A percentile compares a stretch with the other conserved stretches of the same genome.
phyloP scores from a whole-genome alignment of 2,113 vertebrate genomes.

The Muntiacus reevesi region DNA sequence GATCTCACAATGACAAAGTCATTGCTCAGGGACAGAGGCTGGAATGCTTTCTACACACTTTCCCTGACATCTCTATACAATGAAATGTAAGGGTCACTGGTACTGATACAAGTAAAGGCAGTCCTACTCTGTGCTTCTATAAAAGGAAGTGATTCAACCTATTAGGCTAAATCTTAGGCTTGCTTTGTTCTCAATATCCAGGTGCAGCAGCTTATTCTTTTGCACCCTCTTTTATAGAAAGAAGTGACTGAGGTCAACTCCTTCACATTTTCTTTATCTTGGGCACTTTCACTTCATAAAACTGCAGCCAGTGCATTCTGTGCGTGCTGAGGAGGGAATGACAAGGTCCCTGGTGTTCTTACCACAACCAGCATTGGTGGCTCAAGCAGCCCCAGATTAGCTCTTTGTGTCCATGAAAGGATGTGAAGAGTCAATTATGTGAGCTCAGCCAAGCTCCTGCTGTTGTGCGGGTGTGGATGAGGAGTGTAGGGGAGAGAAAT shows the following conservation, averaged over 20 bases:
- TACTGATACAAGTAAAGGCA: slow-evolving; percentile 89
- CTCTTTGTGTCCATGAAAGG: slow-evolving; percentile 96
- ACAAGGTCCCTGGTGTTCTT: slow-evolving; percentile 84
- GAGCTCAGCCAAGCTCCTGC: slow-evolving; percentile 97
- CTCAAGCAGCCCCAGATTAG: slow-evolving; percentile 96
- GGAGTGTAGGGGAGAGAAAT: slow-evolving; percentile 78
- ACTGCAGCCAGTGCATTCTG: slow-evolving; percentile 96
- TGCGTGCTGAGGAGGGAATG: slow-evolving; percentile 86
- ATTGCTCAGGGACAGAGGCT: slow-evolving; percentile 77
- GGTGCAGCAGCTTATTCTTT: slow-evolving; percentile 87
- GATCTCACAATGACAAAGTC: slow-evolving; percentile 83
- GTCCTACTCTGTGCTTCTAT: slow-evolving; percentile 85
- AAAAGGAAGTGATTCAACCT: slow-evolving; percentile 88
- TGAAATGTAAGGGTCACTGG: slow-evolving; percentile 91
- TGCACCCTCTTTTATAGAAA: slow-evolving; percentile 15
- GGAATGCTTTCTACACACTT: slow-evolving; percentile 88
- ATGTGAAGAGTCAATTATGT: slow-evolving; percentile 99
- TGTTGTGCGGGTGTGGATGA: slow-evolving; percentile 74
- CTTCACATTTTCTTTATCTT: slow-evolving; percentile 91
- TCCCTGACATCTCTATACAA: slow-evolving; percentile 89
- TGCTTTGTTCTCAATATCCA: slow-evolving; percentile 92
- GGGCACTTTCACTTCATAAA: slow-evolving; percentile 97
- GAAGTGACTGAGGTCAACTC: slow-evolving; percentile 90
- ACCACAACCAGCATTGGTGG: slow-evolving; percentile 92
- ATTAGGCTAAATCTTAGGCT: slow-evolving; percentile 85